Conservation (phyloP, 2,113 vertebrate genomes). For the Progne subis region DNA sequence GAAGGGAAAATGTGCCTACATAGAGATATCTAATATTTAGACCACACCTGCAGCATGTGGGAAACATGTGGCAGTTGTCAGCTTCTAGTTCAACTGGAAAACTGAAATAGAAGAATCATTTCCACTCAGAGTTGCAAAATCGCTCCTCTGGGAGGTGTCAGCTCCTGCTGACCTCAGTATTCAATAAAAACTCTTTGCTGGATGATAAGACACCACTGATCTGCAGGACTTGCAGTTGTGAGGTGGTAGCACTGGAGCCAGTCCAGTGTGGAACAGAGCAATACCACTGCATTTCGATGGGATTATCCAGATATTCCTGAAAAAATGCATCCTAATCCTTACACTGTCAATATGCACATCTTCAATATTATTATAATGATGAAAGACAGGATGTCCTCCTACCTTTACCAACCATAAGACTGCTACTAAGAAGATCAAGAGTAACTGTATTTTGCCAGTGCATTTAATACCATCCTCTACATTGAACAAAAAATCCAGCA, state of each 20-base stretch:
- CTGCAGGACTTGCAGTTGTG: background rate
- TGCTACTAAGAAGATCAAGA: background rate
- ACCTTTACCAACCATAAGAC: background rate
- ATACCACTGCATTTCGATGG: background rate
- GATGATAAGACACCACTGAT: background rate
- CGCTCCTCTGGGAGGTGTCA: background rate
- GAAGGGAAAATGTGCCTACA: background rate
- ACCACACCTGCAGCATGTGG: background rate
- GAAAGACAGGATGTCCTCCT: background rate
- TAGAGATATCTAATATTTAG: background rate
- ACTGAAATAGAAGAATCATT: background rate
- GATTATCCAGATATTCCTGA: background rate
- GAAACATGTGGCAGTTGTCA: background rate
- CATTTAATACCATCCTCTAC: background rate
- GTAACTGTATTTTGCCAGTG: background rate
- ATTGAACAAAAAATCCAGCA: background rate
- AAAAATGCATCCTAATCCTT: background rate
- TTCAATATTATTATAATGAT: background rate
- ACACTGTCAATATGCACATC: background rate
- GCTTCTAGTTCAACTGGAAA: background rate
- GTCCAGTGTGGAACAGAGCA: background rate
- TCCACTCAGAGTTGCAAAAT: background rate
- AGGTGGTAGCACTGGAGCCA: background rate
- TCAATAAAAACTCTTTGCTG: background rate
- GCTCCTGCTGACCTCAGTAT: background rate